Conservation (phyloP, 2,113 vertebrate species). For the Nesogale talazaci region DNA sequence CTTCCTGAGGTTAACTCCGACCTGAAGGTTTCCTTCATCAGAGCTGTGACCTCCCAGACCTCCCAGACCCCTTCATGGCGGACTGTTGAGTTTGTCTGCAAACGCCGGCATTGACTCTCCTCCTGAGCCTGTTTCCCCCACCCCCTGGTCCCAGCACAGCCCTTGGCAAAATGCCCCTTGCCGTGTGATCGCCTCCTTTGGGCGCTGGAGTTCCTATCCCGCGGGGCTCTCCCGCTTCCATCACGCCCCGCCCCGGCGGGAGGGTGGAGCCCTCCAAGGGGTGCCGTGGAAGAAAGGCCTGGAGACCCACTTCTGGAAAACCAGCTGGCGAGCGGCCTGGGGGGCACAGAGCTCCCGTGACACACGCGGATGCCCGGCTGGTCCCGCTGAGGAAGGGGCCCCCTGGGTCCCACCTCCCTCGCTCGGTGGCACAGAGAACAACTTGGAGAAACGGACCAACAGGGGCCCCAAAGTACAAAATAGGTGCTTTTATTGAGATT, state of each 20-base stretch:
- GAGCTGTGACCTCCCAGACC: too few species aligned
- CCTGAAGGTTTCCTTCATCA: too few species aligned
- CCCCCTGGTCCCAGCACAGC: neutral
- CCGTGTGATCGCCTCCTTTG: neutral
- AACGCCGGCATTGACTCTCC: too few species aligned
- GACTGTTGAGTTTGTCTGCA: too few species aligned
- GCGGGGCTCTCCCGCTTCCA: neutral
- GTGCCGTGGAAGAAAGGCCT: neutral
- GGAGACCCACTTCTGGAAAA: neutral
- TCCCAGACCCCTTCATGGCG: too few species aligned
- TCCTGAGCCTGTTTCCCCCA: neutral
- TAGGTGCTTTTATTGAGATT: constrained; percentile 61
- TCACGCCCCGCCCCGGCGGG: neutral
- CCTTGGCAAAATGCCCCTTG: neutral
- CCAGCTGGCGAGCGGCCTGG: neutral
- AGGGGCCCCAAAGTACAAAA: constrained; percentile 68
- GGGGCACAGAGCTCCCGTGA: neutral
- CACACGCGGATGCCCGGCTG: neutral
- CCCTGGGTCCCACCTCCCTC: neutral
- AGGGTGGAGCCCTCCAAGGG: neutral
- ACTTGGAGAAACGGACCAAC: neutral
- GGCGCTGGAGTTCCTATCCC: neutral
- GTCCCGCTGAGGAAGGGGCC: too few species aligned
- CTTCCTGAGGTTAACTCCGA: too few species aligned
- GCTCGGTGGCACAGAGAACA: neutral